Conservation (phyloP, 2,797 vertebrate species). For the Tenualosa thibaudeaui region DNA sequence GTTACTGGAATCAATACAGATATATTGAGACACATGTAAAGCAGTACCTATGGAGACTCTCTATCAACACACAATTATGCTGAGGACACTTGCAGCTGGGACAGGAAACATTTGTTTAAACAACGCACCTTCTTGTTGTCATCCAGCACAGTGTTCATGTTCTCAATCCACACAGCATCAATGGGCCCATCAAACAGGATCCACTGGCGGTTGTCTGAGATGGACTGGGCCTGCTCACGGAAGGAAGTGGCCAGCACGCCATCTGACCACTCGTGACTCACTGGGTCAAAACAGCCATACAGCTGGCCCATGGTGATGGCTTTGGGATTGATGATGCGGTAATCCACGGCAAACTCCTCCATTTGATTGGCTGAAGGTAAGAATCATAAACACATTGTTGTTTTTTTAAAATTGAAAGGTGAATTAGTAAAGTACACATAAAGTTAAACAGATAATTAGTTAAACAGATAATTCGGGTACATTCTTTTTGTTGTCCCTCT, state of each 20-base stretch:
- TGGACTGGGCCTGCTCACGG: conserved; percentile 83
- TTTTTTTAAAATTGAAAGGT: no score
- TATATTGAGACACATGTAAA: neutral
- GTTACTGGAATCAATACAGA: neutral
- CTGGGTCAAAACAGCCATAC: conserved; percentile 88
- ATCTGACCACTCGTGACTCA: conserved; percentile 92
- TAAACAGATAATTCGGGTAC: no score
- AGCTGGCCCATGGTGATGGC: conserved; percentile 92
- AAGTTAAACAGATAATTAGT: no score
- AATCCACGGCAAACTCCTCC: conserved; percentile 88
- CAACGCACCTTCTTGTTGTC: conserved; percentile 91
- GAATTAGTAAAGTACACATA: no score
- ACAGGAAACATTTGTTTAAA: neutral
- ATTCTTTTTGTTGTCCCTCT: neutral
- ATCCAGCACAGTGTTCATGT: conserved; percentile 95
- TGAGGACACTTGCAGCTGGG: neutral
- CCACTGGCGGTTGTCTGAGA: conserved; percentile 84
- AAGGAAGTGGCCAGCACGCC: conserved; percentile 86
- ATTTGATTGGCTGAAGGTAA: conserved; percentile 69
- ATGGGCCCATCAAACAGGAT: conserved; percentile 95
- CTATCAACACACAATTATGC: neutral
- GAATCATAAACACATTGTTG: conserved; percentile 22
- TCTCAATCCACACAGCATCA: conserved; percentile 96
- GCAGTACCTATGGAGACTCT: neutral
- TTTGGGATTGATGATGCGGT: conserved; percentile 90